Base-by-base conservation (phyloP, 2,888 invertebrate genomes). In the Salticus scenicus region DNA sequence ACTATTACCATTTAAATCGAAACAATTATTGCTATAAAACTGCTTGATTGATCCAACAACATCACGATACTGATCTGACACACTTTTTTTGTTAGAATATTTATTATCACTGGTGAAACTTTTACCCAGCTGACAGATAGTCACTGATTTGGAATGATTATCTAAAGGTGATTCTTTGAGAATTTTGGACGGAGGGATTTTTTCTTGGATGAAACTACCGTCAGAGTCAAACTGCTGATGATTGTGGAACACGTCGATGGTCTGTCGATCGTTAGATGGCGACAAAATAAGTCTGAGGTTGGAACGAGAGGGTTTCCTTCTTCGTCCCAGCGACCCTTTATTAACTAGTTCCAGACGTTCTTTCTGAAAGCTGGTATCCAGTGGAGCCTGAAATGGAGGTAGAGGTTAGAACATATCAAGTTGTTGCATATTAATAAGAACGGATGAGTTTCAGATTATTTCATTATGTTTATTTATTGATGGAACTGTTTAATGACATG, bases 351-450 rank as follows among this genome's bases (percentile, higher is more conserved):
- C 87, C 14, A 72, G 57, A 57, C 67, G 69, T 14, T 87, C 82
- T 57, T 87, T 87, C 57, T 87, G 87, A 66, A 82, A 81, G 42
- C 78, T 87, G 74, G 37, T 79, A 66, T 87, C 82, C 74, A 87
- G 51, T 24, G 78, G 75, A 57, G 86, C 76, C 84, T 85, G 41
- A 17, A 74, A 77, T 63, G 20, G 33, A 66, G 30, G 42, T 47
- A 17, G 42, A 57, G 24, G 24, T 24, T 20, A 57, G 57, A 17
- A 57, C 1, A 24, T 24, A 24, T 57, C 57, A 57, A 4, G 57
- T 1, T 24, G 57, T 12, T n/a, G 57, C 20, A 57, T 57, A 57
- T 57, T 57, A 57, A 57, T 57, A 2, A 47, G 47, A 47, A 14
- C 2, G 7, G 24, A 57, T 57, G 57, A 57, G 24, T 57, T 57